Percentiles rank a stretch among this genome's conserved stretches.
phyloP scores from a whole-genome alignment of 2,888 invertebrate genomes.

The Apotomis turbidana region DNA sequence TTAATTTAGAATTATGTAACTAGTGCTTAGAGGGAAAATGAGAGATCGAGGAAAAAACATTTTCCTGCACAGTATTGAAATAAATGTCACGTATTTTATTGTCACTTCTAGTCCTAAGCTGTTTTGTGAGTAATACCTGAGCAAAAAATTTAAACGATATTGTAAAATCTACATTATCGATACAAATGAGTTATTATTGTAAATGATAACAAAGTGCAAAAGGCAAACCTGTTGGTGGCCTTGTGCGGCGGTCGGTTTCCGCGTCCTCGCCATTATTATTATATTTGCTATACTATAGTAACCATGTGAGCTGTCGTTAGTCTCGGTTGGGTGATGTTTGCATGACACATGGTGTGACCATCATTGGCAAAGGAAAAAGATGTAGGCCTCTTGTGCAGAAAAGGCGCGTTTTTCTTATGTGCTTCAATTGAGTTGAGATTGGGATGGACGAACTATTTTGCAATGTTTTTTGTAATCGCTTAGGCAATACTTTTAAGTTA shows the following conservation, averaged over 20 bases:
- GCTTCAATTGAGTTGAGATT: too few relatives aligned
- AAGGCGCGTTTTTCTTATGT: background rate
- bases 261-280: slow-evolving; percentile 12
- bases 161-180: background rate
- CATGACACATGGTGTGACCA: background rate
- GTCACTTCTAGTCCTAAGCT: too few relatives aligned
- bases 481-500: too few relatives aligned
- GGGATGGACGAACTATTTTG: too few relatives aligned
- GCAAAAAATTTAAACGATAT: background rate
- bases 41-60: too few relatives aligned
- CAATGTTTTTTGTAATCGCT: too few relatives aligned
- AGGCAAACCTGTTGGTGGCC: slow-evolving; percentile 44
- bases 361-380: background rate
- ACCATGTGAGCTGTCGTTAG: background rate
- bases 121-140: background rate
- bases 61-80: too few relatives aligned
- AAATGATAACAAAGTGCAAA: slow-evolving; percentile 22
- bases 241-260: slow-evolving; percentile 34
- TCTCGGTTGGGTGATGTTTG: slow-evolving; percentile 7
- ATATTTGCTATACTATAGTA: slow-evolving; percentile 12
- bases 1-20: too few relatives aligned
- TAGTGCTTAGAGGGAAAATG: too few relatives aligned
- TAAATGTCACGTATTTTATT: too few relatives aligned
- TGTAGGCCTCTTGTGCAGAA: background rate
- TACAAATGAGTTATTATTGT: background rate